These are phyloP conservation scores for Polypterus bichir DNA, from an alignment of 2,113 vertebrate genomes.

Conservation along the genomic window DNA sequence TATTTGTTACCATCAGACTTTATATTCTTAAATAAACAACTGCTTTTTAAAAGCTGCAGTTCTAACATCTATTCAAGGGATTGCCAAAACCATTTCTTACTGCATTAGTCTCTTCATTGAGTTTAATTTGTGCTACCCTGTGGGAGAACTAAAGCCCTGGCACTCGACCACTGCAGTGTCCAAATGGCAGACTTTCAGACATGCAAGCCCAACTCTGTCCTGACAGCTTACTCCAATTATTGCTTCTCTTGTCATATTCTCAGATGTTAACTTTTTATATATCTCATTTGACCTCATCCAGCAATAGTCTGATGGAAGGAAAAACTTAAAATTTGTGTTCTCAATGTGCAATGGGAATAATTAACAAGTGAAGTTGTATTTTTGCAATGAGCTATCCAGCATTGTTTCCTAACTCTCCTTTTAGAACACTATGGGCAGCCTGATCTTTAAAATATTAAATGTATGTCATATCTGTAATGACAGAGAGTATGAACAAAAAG, in stretches of 20 bases:
- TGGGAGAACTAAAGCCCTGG: constrained; percentile 35
- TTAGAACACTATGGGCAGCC: too few species aligned
- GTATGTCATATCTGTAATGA: too few species aligned
- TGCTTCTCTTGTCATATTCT: constrained; percentile 34
- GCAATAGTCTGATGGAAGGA: constrained; percentile 30
- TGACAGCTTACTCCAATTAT: constrained; percentile 53
- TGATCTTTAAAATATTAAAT: too few species aligned
- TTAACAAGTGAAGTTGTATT: too few species aligned
- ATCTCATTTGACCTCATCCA: constrained; percentile 38
- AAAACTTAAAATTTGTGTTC: not conserved
- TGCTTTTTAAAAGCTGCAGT: not conserved
- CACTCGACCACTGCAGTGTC: constrained; percentile 22
- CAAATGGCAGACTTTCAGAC: constrained; percentile 25
- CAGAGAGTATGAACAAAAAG: too few species aligned
- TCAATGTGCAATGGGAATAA: too few species aligned
- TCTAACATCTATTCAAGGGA: constrained; percentile 16
- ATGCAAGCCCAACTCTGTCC: constrained; percentile 21
- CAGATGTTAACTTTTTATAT: constrained; percentile 32
- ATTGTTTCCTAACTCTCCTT: too few species aligned
- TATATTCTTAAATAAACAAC: not conserved
- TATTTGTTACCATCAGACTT: too few species aligned
- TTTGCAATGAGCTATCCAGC: too few species aligned
- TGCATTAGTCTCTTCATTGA: constrained; percentile 49
- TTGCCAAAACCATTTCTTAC: constrained; percentile 38
- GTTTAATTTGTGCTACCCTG: constrained; percentile 39